Evolutionary conservation across 1,140 invertebrate genomes (phyloP), one percentile per base, ranked within the genome.

Genomic region (Hesperophylax magnus): DNA sequence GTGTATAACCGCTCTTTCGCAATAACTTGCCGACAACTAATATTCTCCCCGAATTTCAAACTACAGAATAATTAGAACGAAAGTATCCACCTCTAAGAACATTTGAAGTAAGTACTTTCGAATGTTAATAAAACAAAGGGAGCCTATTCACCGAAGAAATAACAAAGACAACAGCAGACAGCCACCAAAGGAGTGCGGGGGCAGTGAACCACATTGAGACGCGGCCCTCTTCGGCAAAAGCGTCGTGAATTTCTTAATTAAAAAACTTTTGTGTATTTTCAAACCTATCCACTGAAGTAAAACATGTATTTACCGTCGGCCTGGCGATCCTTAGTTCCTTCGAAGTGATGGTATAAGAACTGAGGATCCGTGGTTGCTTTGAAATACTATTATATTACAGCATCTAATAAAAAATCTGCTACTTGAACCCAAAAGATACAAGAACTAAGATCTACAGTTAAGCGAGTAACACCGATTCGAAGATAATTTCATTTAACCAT

Each of bases 211-310:
- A 24, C 61, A 65, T 65, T 65, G 61, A 47, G 61, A 65, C 20
- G 61, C 61, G n/a, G 56, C 22, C 56, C 17, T 58, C 24, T 31
- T 65, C 24, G 24, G 6, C 39, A 47, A 47, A 47, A 71, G 67
- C 67, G 31, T 47, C 67, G 67, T 71, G 39, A 71, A 71, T 71
- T 71, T 71, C 67, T 71, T 71, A 71, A 71, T 71, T 71, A 71
- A 71, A 71, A 71, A 71, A 71, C 67, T 71, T 71, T 71, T 71
- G 67, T 71, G 31, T 71, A 71, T 71, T 71, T 52, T 71, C 67
- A 52, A 71, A 71, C 67, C 15, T 47, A 71, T 52, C 18, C 27
- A 71, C 67, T 52, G 31, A 18, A 71, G 39, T 52, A 71, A 14
- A 34, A 39, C 67, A 47, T 52, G 67, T 71, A 65, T 65, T 65